Conservation (phyloP, 2,797 vertebrate species). For the Kryptolebias ocellatus region DNA sequence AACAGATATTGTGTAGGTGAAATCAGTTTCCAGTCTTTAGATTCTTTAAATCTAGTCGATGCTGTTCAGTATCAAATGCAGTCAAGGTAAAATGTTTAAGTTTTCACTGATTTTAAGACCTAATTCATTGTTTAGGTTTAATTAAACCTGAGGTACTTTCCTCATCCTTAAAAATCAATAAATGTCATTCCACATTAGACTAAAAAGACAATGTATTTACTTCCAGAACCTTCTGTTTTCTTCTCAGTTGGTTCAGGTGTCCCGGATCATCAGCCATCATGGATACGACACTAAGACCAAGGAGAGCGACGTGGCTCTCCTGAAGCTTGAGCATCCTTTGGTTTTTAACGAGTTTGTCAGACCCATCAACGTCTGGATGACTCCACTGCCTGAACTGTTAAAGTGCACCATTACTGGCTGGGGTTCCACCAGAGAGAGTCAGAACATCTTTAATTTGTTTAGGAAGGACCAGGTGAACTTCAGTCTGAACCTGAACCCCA, state of each 20-base stretch:
- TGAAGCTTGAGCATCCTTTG: slow-evolving; percentile 69
- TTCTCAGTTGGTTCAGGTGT: slow-evolving; percentile 51
- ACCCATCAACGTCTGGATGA: slow-evolving; percentile 69
- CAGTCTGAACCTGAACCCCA: neutral
- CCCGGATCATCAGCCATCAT: slow-evolving; percentile 60
- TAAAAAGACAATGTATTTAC: too few relatives aligned
- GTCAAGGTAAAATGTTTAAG: too few relatives aligned
- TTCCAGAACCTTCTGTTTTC: neutral
- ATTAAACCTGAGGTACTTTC: too few relatives aligned
- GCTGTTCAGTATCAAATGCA: too few relatives aligned
- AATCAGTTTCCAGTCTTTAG: too few relatives aligned
- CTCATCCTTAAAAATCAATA: too few relatives aligned
- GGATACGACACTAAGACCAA: slow-evolving; percentile 64
- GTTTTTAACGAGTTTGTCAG: slow-evolving; percentile 65
- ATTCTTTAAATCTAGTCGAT: too few relatives aligned
- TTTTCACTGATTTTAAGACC: too few relatives aligned
- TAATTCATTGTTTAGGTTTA: too few relatives aligned
- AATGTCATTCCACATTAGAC: too few relatives aligned
- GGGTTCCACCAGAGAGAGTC: slow-evolving; percentile 80
- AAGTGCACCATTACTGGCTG: slow-evolving; percentile 80
- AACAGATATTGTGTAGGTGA: too few relatives aligned
- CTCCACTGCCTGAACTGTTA: slow-evolving; percentile 3
- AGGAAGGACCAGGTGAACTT: neutral
- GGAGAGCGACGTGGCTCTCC: slow-evolving; percentile 69
- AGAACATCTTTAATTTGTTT: neutral